Evolutionary conservation across 2,888 invertebrate species (phyloP), one percentile per base, ranked within the genome.

Genomic region (Dolomedes plantarius): DNA sequence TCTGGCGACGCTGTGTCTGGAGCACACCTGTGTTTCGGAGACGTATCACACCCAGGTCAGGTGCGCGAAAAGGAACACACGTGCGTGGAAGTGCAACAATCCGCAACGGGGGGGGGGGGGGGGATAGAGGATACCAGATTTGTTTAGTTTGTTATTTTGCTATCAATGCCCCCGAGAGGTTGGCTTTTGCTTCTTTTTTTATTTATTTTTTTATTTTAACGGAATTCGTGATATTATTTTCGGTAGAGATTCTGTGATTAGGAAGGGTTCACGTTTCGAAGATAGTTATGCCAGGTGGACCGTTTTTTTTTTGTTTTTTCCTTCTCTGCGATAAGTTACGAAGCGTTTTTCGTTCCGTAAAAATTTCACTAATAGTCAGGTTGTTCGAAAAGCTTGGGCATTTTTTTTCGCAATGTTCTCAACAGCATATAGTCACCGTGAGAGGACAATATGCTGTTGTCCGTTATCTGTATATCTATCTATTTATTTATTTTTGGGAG

Each of bases 21-120:
- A 75, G 79, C 86, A 79, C 86, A 86, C 86, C 86, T 86, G 86
- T 86, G 86, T 19, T 69, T n/a, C 75, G 56, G 69, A 83, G 77
- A 76, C 76, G 64, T 62, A 69, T 71, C 72, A 76, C 83, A 83
- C 83, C 83, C 83, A 83, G 83, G 76, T 83, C 83, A 83, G 83
- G 83, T 83, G 83, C 83, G 46, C 50, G 27, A 78, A 81, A 56
- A 76, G 67, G 80, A 73, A 74, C 72, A 69, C 83, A 77, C 83
- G 77, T 77, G 83, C 62, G 23, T 56, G 73, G 65, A 77, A 83
- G 83, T 83, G 83, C 83, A 83, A 77, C 77, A 83, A 83, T 83
- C 77, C 76, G 83, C 64, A 77, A 75, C 68, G 46, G 82, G 69
- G 75, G 82, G 74, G 81, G 50, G 28, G 39, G 29, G 29, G 39